Conservation (phyloP, 2,113 vertebrate genomes). For the zebrafish (Danio rerio) region DNA sequence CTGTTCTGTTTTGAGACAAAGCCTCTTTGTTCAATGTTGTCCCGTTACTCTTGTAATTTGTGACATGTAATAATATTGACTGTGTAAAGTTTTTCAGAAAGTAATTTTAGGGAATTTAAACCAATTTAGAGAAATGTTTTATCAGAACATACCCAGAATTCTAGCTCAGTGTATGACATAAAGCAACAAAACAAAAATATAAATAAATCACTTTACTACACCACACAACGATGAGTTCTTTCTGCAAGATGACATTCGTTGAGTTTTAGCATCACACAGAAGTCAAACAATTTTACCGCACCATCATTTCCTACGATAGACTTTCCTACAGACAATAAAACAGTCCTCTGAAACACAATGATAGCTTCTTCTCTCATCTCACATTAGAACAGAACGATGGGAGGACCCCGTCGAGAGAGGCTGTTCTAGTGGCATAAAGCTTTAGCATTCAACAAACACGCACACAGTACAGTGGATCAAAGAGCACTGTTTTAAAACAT, state of each 20-base stretch:
- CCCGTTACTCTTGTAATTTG: too few relatives aligned
- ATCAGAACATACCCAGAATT: background rate
- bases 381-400: slow-evolving; percentile 3
- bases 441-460: background rate
- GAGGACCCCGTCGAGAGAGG: background rate
- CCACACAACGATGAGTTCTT: background rate
- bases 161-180: too few relatives aligned
- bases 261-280: background rate
- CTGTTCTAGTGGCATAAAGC: slow-evolving; percentile 14
- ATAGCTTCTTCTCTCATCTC: background rate
- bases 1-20: too few relatives aligned
- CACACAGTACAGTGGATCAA: background rate
- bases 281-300: background rate
- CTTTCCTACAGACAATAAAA: background rate
- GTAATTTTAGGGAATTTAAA: too few relatives aligned
- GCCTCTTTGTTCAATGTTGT: too few relatives aligned
- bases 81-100: too few relatives aligned
- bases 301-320: background rate
- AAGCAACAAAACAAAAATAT: too few relatives aligned
- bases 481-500: background rate
- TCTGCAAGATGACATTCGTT: background rate
- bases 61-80: too few relatives aligned
- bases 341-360: background rate
- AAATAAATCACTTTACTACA: too few relatives aligned
- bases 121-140: too few relatives aligned